Conservation (phyloP, 2,888 invertebrate species). For the Lasioglossum morio region DNA sequence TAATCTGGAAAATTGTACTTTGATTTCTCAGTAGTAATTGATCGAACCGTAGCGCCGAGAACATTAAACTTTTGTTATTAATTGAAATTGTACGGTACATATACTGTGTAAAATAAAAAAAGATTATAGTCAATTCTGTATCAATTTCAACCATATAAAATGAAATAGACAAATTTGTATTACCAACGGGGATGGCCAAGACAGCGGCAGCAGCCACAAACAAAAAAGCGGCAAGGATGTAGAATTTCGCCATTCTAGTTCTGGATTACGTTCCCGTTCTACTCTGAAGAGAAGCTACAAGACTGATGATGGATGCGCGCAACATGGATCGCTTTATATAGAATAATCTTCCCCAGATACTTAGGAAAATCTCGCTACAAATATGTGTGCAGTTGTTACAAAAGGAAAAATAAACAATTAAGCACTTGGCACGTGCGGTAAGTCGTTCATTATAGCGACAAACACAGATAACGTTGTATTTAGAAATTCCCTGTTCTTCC, state of each 20-base stretch:
- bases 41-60: too few relatives aligned
- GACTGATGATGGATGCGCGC: conserved; percentile 17
- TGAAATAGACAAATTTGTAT: neutral
- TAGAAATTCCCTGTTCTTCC: conserved; percentile 1
- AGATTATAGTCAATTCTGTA: too few relatives aligned
- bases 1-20: too few relatives aligned
- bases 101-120: too few relatives aligned
- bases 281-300: neutral
- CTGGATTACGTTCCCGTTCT: neutral
- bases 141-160: neutral
- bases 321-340: conserved; percentile 5
- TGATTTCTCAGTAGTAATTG: too few relatives aligned
- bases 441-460: neutral
- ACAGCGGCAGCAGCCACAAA: conserved; percentile 43
- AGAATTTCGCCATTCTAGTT: conserved; percentile 52
- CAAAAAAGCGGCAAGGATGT: conserved; percentile 49
- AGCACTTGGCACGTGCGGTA: neutral
- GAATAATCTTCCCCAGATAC: neutral
- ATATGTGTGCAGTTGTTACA: neutral
- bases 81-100: too few relatives aligned
- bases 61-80: too few relatives aligned
- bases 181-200: conserved; percentile 38
- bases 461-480: neutral
- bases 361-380: neutral
- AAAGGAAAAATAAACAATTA: neutral